These are phyloP conservation scores for Gyps fulvus DNA, from an alignment of 2,113 vertebrate species.

Conservation along the genomic window DNA sequence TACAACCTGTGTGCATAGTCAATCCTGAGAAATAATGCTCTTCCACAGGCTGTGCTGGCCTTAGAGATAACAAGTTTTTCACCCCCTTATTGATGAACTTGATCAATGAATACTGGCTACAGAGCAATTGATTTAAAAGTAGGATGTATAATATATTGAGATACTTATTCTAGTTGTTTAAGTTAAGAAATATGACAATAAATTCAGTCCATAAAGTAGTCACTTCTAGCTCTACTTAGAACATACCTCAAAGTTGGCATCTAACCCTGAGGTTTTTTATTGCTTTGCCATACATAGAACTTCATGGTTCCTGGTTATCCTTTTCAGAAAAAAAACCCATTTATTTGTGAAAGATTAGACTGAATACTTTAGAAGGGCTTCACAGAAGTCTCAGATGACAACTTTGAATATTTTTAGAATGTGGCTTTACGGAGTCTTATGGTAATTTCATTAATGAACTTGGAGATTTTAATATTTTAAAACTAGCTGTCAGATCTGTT, in stretches of 20 bases:
- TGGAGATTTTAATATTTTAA: neutral
- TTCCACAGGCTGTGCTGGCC: neutral
- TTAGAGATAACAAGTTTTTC: neutral
- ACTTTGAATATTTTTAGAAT: neutral
- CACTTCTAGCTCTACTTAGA: neutral
- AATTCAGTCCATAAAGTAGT: neutral
- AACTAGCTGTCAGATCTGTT: neutral
- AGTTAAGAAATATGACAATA: neutral
- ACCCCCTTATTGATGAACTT: neutral
- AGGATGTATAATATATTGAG: neutral
- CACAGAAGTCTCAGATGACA: neutral
- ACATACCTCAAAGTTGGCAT: rapidly evolving
- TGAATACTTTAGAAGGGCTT: neutral
- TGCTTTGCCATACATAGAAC: neutral
- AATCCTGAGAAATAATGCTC: neutral
- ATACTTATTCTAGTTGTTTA: neutral
- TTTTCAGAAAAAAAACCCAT: neutral
- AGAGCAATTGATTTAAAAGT: neutral
- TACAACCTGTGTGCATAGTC: neutral
- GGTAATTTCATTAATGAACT: neutral
- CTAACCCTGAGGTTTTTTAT: neutral
- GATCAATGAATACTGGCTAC: neutral
- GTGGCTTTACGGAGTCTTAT: neutral
- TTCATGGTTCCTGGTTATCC: neutral
- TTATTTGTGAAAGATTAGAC: neutral